phyloP scores from a whole-genome alignment of 2,888 invertebrate species.

The Cephus rjabovi region DNA sequence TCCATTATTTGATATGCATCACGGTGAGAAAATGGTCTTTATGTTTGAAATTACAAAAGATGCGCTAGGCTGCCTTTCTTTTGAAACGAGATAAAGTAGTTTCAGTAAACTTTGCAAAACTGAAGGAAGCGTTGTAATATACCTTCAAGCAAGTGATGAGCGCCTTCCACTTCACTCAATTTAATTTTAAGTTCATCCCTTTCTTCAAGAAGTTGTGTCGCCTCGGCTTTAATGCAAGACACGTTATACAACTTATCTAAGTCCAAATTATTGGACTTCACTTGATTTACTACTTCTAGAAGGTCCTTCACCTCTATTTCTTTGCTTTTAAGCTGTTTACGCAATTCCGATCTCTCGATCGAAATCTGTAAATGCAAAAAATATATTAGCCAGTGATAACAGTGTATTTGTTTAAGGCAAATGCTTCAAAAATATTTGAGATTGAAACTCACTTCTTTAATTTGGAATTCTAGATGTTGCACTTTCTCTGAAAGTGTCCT shows the following conservation, averaged over 20 bases:
- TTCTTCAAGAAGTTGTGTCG: slow-evolving; percentile 70
- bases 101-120: not conserved
- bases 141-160: slow-evolving; percentile 66
- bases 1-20: not conserved
- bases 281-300: slow-evolving; percentile 51
- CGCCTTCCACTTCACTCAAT: slow-evolving; percentile 62
- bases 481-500: slow-evolving; percentile 69
- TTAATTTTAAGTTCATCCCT: slow-evolving; percentile 64
- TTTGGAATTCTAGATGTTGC: slow-evolving; percentile 69
- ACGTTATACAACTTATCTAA: slow-evolving; percentile 70
- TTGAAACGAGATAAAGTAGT: not conserved
- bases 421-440: not conserved
- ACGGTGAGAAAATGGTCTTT: not conserved
- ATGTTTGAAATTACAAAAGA: not conserved
- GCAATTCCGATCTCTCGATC: slow-evolving; percentile 44
- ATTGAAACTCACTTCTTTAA: slow-evolving; percentile 69
- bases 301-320: slow-evolving; percentile 58
- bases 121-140: slow-evolving; percentile 12
- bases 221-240: slow-evolving; percentile 72
- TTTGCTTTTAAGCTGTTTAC: slow-evolving; percentile 52
- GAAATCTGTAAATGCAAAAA: slow-evolving; percentile 39
- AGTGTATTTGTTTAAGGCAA: not conserved
- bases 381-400: not conserved
- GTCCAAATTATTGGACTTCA: slow-evolving; percentile 55
- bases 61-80: not conserved